Percentiles rank a stretch among this genome's conserved stretches.
phyloP scores from a whole-genome alignment of 2,888 invertebrate genomes.

The Leptinotarsa haldemani region DNA sequence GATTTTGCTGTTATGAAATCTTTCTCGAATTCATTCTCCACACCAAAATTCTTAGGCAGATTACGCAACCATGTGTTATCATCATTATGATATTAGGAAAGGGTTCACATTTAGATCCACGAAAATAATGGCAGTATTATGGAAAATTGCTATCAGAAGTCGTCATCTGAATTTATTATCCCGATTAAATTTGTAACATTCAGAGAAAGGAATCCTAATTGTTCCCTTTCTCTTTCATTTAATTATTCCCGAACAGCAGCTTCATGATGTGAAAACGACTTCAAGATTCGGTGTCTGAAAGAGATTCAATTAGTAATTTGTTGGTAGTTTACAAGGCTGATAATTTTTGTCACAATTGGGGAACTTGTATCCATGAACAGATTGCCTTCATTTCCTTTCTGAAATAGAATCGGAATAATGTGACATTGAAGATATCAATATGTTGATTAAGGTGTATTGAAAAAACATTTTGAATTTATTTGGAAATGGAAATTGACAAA shows the following conservation, averaged over 20 bases:
- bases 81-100: not conserved
- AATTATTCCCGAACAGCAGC: not conserved
- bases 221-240: not conserved
- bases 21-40: not conserved
- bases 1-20: not conserved
- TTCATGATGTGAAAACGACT: not conserved
- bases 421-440: too few relatives aligned
- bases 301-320: not conserved
- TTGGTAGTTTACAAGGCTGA: not conserved
- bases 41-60: not conserved
- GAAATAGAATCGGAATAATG: too few relatives aligned
- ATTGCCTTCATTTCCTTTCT: too few relatives aligned
- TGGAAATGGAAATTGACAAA: too few relatives aligned
- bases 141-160: not conserved
- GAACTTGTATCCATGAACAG: too few relatives aligned
- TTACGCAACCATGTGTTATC: conserved; percentile 3
- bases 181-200: not conserved
- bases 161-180: not conserved
- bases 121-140: conserved; percentile 1
- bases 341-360: too few relatives aligned
- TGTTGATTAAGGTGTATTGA: too few relatives aligned
- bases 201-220: not conserved
- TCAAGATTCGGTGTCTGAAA: not conserved
- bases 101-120: not conserved
- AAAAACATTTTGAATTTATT: too few relatives aligned